Evolutionary conservation across 2,888 invertebrate genomes (phyloP).

Genomic region (Leucoma salicis): DNA sequence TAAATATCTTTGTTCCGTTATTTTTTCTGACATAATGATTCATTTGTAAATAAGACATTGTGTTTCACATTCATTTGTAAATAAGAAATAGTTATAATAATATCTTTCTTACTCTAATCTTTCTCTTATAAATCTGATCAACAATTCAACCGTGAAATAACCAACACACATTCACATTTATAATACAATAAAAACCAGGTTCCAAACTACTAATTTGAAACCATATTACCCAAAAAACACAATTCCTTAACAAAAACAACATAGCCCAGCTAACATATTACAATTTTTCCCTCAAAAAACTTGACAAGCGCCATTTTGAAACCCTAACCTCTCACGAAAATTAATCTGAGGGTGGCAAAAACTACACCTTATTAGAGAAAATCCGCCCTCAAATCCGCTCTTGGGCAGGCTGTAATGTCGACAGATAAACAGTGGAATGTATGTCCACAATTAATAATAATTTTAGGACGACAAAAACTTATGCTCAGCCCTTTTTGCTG

Average conservation of each 20-base stretch:
- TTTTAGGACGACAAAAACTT: slow-evolving; percentile 67
- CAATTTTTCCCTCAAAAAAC: slow-evolving; percentile 34
- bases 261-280: slow-evolving; percentile 14
- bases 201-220: no score
- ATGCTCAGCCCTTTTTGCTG: slow-evolving; percentile 50
- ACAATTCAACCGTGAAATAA: no score
- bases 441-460: slow-evolving; percentile 76
- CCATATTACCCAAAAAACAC: background rate
- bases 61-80: no score
- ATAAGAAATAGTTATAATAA: no score
- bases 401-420: slow-evolving; percentile 52
- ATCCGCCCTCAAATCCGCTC: slow-evolving; percentile 40
- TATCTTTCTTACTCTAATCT: no score
- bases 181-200: no score
- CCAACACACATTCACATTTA: no score
- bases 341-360: slow-evolving; percentile 61
- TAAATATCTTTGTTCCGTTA: no score
- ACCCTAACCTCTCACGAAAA: slow-evolving; percentile 49
- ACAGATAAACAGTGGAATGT: slow-evolving; percentile 73
- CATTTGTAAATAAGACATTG: no score
- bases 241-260: background rate
- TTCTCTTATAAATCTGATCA: no score
- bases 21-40: no score
- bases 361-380: slow-evolving; percentile 70
- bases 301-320: slow-evolving; percentile 41